phyloP scores from a whole-genome alignment of 2,113 vertebrate genomes.

The Spheniscus mendiculus region DNA sequence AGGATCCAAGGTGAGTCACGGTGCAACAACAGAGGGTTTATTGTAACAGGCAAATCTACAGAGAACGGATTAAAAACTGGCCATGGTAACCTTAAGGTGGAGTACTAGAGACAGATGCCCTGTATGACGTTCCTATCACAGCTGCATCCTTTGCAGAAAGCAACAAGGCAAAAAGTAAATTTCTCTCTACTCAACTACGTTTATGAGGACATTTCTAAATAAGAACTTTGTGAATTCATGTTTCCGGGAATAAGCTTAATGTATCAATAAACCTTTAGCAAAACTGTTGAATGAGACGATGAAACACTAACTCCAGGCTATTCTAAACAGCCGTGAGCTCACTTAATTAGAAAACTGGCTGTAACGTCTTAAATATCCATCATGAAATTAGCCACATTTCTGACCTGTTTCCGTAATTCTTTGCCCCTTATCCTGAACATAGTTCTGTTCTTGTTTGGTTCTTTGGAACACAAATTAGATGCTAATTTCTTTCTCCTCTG shows the following conservation, averaged over 20 bases:
- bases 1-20: background rate
- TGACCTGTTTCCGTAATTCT: background rate
- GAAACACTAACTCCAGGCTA: background rate
- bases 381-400: background rate
- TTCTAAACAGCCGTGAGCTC: background rate
- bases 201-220: background rate
- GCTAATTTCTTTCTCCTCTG: background rate
- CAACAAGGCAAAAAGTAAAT: background rate
- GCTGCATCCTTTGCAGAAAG: background rate
- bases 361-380: background rate
- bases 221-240: background rate
- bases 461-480: background rate
- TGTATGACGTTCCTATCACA: background rate
- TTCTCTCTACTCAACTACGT: background rate
- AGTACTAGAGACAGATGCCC: background rate
- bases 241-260: background rate
- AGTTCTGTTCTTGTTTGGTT: background rate
- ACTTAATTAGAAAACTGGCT: background rate
- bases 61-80: background rate
- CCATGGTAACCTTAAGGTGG: background rate
- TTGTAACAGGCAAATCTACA: background rate
- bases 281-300: background rate
- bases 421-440: background rate
- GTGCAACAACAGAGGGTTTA: background rate
- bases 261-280: background rate